Base-by-base conservation (phyloP, 2,888 invertebrate genomes). In the Myopa testacea region DNA sequence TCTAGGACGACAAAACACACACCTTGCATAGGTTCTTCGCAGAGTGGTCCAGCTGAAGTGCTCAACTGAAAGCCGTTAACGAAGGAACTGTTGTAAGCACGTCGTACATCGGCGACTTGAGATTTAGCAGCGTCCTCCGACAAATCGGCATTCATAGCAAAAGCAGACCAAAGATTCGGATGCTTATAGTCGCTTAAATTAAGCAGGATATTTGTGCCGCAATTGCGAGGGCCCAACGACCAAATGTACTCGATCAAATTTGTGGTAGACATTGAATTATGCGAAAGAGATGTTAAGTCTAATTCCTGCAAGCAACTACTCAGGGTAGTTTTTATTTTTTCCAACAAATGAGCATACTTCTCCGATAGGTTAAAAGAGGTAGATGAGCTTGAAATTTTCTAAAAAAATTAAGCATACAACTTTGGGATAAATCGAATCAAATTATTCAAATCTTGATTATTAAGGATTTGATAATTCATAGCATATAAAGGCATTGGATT, bases 11-110 rank as follows among this genome's bases (percentile, higher is more conserved):
- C 91, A 90, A 98, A 98, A 26, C 95, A 96, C 1, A 98, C 97
- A 1, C 98, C 98, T 91, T 95, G 95, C 94, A 99, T 94, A 3
- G 98, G 98, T 87, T 99, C 99, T 84, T 98, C 98, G 89, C 99
- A 99, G 67, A 99, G 88, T 0, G 99, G 99, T 0, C 99, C 99
- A 63, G 96, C 93, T 75, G 95, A 89, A 40, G 96, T 93, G 7
- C 96, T 95, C 88, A 97, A 89, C 91, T 96, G 95, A 89, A 97
- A 94, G 10, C 96, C 97, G 89, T 95, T 96, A 4, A 96, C 91
- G 86, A 97, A 93, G 87, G 94, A 94, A 86, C 93, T 94, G 84
- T 95, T 96, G 87, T 91, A 93, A 83, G 92, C 92, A 78, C 91
- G 91, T 69, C 93, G 90, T 0, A 90, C 87, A 88, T 94, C 93